Base-by-base conservation (phyloP, 2,888 invertebrate genomes). In the Orchestes rusci region DNA sequence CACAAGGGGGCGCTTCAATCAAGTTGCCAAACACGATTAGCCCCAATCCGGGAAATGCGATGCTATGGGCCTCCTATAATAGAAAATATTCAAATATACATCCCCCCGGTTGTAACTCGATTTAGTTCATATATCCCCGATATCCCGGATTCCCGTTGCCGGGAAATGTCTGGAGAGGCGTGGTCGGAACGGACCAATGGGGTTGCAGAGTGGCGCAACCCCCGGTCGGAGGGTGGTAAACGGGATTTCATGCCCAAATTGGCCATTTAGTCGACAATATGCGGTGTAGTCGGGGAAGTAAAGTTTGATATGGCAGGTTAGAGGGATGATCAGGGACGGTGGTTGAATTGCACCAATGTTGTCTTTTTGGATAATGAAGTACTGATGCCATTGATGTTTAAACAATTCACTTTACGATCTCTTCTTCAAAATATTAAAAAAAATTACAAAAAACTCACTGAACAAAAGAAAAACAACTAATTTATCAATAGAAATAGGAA, bases 281-380 rank as follows among this genome's bases (percentile, higher is more conserved):
- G 64, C 60, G 64, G 64, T 63, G 59, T 63, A 62, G 63, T 63
- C 61, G 50, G 39, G 62, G 63, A 64, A 63, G 53, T 41, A 47
- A 51, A 41, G 41, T 51, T 51, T 51, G 51, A 51, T 51, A 41
- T 39, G 10, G 19, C 15, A 17, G 3, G 33, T 7, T 16, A 18
- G 42, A 36, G 36, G 43, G 46, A 42, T 41, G 42, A 46, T 42
- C 41, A 19, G 8, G n/a, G 20, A 16, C 3, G 4, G 15, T 20
- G 13, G 35, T 35, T 28, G 3, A 5, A n/a, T 30, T 28, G 44
- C 44, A 44, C 39, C 44, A 41, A 40, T 12, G n/a, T n/a, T n/a
- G n/a, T n/a, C n/a, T n/a, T n/a, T n/a, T n/a, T n/a, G n/a, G n/a
- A n/a, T n/a, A n/a, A n/a, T n/a, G n/a, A n/a, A n/a, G n/a, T n/a